Base-by-base conservation (phyloP, 1,140 invertebrate species). In the Eueides isabella region DNA sequence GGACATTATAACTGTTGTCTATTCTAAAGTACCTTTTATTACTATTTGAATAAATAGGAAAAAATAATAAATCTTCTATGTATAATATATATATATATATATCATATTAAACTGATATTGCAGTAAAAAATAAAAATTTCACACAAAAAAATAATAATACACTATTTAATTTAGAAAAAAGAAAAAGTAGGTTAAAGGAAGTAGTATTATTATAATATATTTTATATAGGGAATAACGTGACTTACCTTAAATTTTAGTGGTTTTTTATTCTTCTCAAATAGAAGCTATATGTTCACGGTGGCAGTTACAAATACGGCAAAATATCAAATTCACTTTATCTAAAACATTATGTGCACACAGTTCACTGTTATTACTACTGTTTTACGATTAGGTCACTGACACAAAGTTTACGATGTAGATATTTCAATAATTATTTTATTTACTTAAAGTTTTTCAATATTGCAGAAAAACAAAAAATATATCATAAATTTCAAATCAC, bases 261-360 rank as follows among this genome's bases (percentile, higher is more conserved):
- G 23, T 7, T 19, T 26, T 33, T 69, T 72, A 33, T 16, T n/a
- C 28, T 72, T 65, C 35, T 9, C 16, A 65, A 30, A 31, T 30
- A 33, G 9, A 29, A 14, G 2, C 16, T 35, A n/a, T n/a, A 72
- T 33, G 1, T 61, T 61, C 29, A 33, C 62, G 2, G 16, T 23
- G 48, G 16, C 33, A 19, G 38, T 71, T 66, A 31, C 30, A 68
- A 67, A 23, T n/a, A 73, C 41, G 68, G 61, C 11, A 68, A 16
- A 14, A 66, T 68, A 38, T 68, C 16, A 35, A 73, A 38, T 73
- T 63, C 65, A 68, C 72, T 73, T 65, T 73, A 68, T 68, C 61
- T 66, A 31, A 33, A 66, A 33, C 65, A 72, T 55, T 72, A 66
- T 65, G 48, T 31, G 48, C 69, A 67, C 63, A 75, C 48, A 23